These are phyloP conservation scores for Acanthornis magna DNA, from an alignment of 2,797 vertebrate species.

Conservation along the genomic window DNA sequence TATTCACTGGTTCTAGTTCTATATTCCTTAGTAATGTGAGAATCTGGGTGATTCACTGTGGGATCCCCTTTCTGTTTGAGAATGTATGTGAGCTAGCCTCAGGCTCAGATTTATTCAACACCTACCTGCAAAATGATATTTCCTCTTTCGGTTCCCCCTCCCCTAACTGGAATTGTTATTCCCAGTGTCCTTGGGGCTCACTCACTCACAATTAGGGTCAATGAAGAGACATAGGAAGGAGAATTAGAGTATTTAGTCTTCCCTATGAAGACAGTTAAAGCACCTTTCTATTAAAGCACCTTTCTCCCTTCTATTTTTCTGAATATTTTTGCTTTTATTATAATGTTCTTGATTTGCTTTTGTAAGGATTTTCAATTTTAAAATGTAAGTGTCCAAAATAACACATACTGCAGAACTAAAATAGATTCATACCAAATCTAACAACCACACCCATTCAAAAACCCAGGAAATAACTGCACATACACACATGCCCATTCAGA, in stretches of 20 bases:
- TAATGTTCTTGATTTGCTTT: neutral
- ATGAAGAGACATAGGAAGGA: neutral
- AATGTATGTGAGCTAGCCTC: neutral
- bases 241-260: neutral
- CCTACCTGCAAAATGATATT: neutral
- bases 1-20: neutral
- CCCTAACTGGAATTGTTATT: neutral
- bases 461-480: neutral
- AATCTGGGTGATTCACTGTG: neutral
- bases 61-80: neutral
- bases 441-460: neutral
- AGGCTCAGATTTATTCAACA: constrained; percentile 8
- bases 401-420: neutral
- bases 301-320: neutral
- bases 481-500: neutral
- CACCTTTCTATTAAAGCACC: neutral
- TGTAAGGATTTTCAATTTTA: neutral
- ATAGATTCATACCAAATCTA: neutral
- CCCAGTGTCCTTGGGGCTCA: neutral
- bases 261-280: neutral
- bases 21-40: neutral
- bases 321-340: neutral
- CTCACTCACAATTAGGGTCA: neutral
- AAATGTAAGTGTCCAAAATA: neutral
- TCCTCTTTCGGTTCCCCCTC: neutral